Percentiles rank a stretch among this genome's conserved stretches.
These are phyloP conservation scores for Pseudanteris insignis DNA, from an alignment of 2,888 invertebrate species.

Conservation along the genomic window DNA sequence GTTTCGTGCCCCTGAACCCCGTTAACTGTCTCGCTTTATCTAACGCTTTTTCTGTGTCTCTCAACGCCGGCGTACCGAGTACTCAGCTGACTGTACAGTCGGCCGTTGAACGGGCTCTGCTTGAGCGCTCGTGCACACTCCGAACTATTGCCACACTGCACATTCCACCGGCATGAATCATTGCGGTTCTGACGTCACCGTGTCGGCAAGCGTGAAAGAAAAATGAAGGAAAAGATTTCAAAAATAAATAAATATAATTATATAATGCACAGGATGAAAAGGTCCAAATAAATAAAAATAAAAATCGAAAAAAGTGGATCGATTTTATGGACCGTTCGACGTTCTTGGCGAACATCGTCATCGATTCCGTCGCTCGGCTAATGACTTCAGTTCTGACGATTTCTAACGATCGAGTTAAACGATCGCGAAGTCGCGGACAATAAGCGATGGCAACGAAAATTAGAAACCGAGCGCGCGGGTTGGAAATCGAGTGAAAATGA, in stretches of 20 bases:
- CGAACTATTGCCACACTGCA: slow-evolving; percentile 57
- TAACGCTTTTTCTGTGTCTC: slow-evolving; percentile 30
- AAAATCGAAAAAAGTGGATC: too few species aligned
- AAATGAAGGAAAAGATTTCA: slow-evolving; percentile 4
- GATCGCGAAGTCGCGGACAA: too few species aligned
- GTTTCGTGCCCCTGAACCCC: slow-evolving; percentile 41
- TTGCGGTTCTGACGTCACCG: slow-evolving; percentile 52
- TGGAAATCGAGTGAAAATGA: too few species aligned
- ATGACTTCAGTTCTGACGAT: too few species aligned
- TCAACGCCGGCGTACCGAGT: slow-evolving; percentile 26
- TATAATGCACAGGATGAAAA: too few species aligned
- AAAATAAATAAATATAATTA: not conserved
- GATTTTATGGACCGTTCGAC: not conserved
- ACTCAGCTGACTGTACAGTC: slow-evolving; percentile 26
- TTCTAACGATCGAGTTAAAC: too few species aligned
- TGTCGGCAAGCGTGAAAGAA: slow-evolving; percentile 29
- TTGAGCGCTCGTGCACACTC: slow-evolving; percentile 40
- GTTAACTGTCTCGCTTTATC: slow-evolving; percentile 38
- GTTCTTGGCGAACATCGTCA: too few species aligned
- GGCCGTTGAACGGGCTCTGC: slow-evolving; percentile 45
- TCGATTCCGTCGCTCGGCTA: too few species aligned
- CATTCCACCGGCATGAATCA: slow-evolving; percentile 59
- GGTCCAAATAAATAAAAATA: too few species aligned
- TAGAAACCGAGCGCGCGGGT: too few species aligned
- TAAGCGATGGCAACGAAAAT: too few species aligned